phyloP scores from a whole-genome alignment of 2,113 vertebrate species.

The Bothrops jararaca region DNA sequence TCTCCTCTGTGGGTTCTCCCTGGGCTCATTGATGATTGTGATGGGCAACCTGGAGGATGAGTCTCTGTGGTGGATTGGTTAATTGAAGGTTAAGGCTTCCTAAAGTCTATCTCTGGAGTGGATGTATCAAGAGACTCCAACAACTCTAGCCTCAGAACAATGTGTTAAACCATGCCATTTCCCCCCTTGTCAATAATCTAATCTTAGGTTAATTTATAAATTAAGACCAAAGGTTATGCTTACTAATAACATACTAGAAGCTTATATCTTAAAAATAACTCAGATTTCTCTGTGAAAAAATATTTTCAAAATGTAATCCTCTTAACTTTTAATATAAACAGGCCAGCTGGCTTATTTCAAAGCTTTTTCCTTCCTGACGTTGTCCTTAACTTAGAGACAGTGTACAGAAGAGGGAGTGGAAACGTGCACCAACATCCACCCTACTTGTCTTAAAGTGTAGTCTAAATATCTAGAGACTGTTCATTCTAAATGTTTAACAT shows the following conservation, averaged over 20 bases:
- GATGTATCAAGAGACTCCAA: background rate
- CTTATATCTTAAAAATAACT: background rate
- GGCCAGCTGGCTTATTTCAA: background rate
- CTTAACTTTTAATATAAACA: background rate
- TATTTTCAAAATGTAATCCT: background rate
- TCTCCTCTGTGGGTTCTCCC: background rate
- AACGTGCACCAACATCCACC: conserved; percentile 11
- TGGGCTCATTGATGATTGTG: background rate
- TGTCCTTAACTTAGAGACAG: background rate
- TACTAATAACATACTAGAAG: background rate
- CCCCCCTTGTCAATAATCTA: background rate
- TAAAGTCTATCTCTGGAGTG: background rate
- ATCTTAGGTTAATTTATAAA: background rate
- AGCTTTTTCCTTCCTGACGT: background rate
- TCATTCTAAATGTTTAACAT: conserved; percentile 52
- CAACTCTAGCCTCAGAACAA: background rate
- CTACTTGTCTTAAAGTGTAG: conserved; percentile 16
- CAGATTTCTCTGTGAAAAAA: background rate
- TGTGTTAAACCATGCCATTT: background rate
- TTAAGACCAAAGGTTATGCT: background rate
- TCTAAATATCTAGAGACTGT: conserved; percentile 53
- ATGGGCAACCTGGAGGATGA: background rate
- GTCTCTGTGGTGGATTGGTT: background rate
- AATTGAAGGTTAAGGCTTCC: background rate
- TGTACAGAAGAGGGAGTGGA: conserved; percentile 8